These are phyloP conservation scores for Lipophrys pholis DNA, from an alignment of 2,113 vertebrate species.

Conservation along the genomic window DNA sequence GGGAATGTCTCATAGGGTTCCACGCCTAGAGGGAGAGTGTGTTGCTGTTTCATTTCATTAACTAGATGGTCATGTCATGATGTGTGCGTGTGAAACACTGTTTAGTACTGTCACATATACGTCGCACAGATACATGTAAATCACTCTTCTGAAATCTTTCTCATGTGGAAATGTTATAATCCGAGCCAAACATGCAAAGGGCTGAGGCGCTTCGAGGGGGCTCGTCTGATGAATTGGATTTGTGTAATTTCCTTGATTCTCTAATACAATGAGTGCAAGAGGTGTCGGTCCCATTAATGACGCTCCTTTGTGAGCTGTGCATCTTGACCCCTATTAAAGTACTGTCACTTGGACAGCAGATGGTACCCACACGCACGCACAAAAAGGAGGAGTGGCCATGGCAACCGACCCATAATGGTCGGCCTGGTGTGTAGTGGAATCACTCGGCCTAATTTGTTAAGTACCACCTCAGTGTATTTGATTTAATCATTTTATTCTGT, in stretches of 20 bases:
- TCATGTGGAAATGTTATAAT: neutral
- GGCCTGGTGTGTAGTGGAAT: constrained; percentile 79
- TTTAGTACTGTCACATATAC: constrained; percentile 10
- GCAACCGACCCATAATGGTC: constrained; percentile 80
- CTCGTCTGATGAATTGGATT: constrained; percentile 54
- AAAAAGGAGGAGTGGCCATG: constrained; percentile 75
- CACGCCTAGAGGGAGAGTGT: constrained; percentile 29
- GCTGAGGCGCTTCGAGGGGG: constrained; percentile 1
- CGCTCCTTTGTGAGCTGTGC: constrained; percentile 73
- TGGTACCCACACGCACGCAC: constrained; percentile 68
- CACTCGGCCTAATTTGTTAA: constrained; percentile 86
- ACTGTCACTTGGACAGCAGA: constrained; percentile 80
- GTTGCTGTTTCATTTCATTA: constrained; percentile 61
- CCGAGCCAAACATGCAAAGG: constrained; percentile 5
- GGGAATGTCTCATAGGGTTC: constrained; percentile 50
- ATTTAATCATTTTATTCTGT: constrained; percentile 82
- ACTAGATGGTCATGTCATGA: constrained; percentile 64
- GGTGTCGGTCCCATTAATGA: constrained; percentile 73
- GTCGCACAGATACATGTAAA: constrained; percentile 12
- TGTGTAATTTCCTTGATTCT: constrained; percentile 75
- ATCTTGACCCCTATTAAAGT: constrained; percentile 85
- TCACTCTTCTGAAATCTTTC: neutral
- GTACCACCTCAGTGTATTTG: constrained; percentile 79
- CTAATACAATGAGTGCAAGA: constrained; percentile 71
- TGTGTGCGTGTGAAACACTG: constrained; percentile 15